Evolutionary conservation across 2,888 invertebrate species (phyloP), one percentile per base, ranked within the genome.

Genomic region (Labia minor): DNA sequence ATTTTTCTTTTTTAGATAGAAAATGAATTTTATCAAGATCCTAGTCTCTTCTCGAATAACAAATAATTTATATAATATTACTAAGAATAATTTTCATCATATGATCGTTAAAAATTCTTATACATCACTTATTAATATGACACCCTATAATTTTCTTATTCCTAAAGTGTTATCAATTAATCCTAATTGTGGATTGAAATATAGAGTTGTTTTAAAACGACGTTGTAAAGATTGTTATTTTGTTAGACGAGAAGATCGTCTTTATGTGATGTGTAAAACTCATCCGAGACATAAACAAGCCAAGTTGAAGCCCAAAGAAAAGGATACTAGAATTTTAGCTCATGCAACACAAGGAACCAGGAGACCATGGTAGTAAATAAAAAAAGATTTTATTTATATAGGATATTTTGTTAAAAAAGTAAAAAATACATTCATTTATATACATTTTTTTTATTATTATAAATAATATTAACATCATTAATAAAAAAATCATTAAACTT

Each of bases 201-300:
- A 87, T 1, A 88, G 85, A 74, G 88, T 87, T 3, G 76, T 76
- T 16, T 78, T 90, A 26, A 82, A 81, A 67, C 81, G 85, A 66
- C 84, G 93, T 61, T 94, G 94, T 74, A 87, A 86, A 76, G 86
- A 88, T 73, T 94, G 94, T 75, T 89, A 86, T 73, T 82, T 88
- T 73, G 86, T 89, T 11, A 79, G 82, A 62, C 78, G 87, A 67
- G 81, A 89, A 72, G 83, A 87, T 71, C 82, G 89, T 68, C 74
- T 84, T 72, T 88, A 85, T 76, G 85, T 90, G 61, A 83, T 89
- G 71, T 94, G 93, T 72, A 86, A 86, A 67, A 86, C 85, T 21
- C 85, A 85, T 74, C 87, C 86, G 19, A 83, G 92, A 37, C 93
- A 94, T 75, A 93, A 93, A 74, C 92, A 92, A 78, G 87, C 87